Evolutionary conservation across 1,140 invertebrate genomes (phyloP), one percentile per base, ranked within the genome.

Genomic region (Lepidurus arcticus): DNA sequence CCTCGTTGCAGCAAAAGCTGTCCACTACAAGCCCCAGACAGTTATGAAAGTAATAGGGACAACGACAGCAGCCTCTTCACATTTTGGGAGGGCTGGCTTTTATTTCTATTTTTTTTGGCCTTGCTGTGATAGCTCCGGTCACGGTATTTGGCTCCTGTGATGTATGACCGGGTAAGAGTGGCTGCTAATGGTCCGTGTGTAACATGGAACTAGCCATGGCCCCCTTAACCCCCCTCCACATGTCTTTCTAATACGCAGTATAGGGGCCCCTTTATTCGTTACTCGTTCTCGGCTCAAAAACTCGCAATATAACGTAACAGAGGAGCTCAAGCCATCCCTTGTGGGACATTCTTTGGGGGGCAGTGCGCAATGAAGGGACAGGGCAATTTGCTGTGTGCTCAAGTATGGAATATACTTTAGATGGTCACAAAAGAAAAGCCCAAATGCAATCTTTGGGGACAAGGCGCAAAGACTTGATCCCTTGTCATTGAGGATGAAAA

Each of bases 71-170:
- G 53, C 53, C 13, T 65, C 53, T 65, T 65, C 53, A 9, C 53
- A 65, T 65, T 65, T 1, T 65, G 4, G n/a, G 53, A 16, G 16
- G 53, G 16, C 45, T 21, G 16, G 21, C 53, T 65, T 65, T 65
- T 65, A 65, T 65, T 65, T 65, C 53, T 16, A 10, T 16, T 65
- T 65, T 65, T 16, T 16, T 65, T 65, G n/a, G 10, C 13, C 9
- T 65, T 65, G 53, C 53, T 65, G 16, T 65, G 53, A 65, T 65
- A 65, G 53, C 53, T 7, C 53, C 4, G 53, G 53, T 65, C 53
- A 65, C 53, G 53, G 53, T 65, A 65, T 65, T 65, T 65, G 53
- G 53, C 53, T 65, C 53, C 53, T 21, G 53, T 65, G 53, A 65
- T 65, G 53, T 65, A 65, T 65, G 53, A 65, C 53, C 21, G 6